A percentile compares a stretch with the other conserved stretches of the same genome.
These are phyloP conservation scores for Azorinus chamasolen DNA, from an alignment of 2,888 invertebrate species.

Conservation along the genomic window DNA sequence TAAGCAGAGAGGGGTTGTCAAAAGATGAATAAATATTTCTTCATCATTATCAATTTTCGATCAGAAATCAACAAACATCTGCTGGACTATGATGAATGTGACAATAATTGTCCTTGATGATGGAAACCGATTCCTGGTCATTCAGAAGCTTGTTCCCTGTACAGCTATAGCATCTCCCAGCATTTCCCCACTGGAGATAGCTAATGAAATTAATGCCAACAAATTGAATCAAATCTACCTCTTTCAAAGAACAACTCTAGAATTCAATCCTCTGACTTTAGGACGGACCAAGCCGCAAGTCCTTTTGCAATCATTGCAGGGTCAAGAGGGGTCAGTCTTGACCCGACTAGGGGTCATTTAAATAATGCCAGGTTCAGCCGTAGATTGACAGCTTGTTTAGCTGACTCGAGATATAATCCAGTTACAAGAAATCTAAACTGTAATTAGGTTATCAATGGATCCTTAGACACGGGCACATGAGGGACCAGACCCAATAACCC, in stretches of 20 bases:
- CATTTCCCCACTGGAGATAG: neutral
- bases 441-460: too few relatives aligned
- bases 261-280: neutral
- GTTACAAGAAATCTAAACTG: too few relatives aligned
- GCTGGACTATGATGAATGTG: conserved; percentile 33
- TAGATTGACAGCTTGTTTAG: conserved; percentile 22
- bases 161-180: conserved; percentile 9
- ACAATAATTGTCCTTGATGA: conserved; percentile 36
- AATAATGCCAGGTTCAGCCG: conserved; percentile 27
- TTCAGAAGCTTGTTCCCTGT: conserved; percentile 18
- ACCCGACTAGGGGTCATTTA: conserved; percentile 24
- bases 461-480: too few relatives aligned
- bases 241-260: neutral
- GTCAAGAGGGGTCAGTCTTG: conserved; percentile 31
- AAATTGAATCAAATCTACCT: conserved; percentile 4
- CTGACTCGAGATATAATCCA: too few relatives aligned
- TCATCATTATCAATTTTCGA: conserved; percentile 47
- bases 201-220: conserved; percentile 1
- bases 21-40: conserved; percentile 1
- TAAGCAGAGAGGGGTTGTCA: conserved; percentile 4
- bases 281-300: neutral
- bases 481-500: too few relatives aligned
- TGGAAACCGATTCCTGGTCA: conserved; percentile 4
- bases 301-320: conserved; percentile 4
- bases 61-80: conserved; percentile 46